Evolutionary conservation across 1,140 invertebrate species (phyloP), one percentile per base, ranked within the genome.

Genomic region (Drosophila chauvacae): DNA sequence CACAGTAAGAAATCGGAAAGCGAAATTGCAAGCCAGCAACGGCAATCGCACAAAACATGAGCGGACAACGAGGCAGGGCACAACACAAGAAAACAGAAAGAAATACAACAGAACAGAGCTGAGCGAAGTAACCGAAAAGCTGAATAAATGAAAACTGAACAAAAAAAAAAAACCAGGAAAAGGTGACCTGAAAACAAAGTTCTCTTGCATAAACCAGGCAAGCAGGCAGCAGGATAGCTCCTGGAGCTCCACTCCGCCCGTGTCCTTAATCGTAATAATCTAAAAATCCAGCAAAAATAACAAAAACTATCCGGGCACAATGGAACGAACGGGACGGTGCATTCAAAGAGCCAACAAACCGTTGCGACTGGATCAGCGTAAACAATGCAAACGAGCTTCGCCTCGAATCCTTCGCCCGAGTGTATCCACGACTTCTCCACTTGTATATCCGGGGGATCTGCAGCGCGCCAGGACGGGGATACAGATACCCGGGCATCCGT

Each of bases 351-450:
- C 39, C 56, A 75, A 92, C 83, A 93, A 93, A 96, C 95, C 93
- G 95, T 95, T 51, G 96, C 94, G 18, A 94, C 94, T 11, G 96
- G 96, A 92, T 96, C 96, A 35, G 95, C 95, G 62, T 96, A 94
- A 11, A 96, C 95, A 39, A 96, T 95, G 87, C 96, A 96, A 44
- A 96, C 94, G 26, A 96, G 92, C 78, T 96, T 95, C 7, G 96
- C 96, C 84, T 95, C 94, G 81, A 95, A 95, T 0, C 95, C 95
- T 90, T 96, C 96, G 9, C 95, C 96, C 0, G 95, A 95, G 90
- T 96, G 96, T 18, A 96, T 95, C 95, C 96, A 96, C 20, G 95
- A 95, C 48, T 95, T 93, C 76, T 96, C 94, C 75, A 96, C 95
- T 80, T 94, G 94, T 45, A 96, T 95, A 92, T 96, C 95, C 30